Base-by-base conservation (phyloP, 2,888 invertebrate species). In the Drosophila glabriapex region DNA sequence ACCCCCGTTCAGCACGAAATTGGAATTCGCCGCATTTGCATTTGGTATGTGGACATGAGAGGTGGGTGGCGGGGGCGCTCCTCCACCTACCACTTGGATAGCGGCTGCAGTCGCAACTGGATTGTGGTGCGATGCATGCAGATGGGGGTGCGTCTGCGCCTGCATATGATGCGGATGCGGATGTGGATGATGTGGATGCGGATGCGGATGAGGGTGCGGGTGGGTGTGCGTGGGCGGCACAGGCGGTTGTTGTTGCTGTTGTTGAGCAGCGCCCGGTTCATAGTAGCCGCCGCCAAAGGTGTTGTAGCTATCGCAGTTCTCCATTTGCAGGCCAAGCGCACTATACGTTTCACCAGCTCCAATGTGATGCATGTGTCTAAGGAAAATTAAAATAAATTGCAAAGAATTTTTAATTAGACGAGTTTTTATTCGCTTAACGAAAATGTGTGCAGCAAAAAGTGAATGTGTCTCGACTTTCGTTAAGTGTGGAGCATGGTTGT, bases 151-250 rank as follows among this genome's bases (percentile, higher is more conserved):
- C 82, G 94, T 93, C 77, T 94, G 95, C 80, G 85, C 94, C 49
- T 94, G 94, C 73, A 94, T 94, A 53, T 84, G 78, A 22, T 78
- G 54, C 16, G 46, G 25, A 95, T 94, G 95, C 94, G 65, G 95
- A 94, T 35, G 95, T 94, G 69, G n/a, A 12, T 19, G 50, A 56
- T 88, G 85, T 9, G 87, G 86, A 49, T 94, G 92, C 83, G 94
- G 78, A 22, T 37, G 95, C 16, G 56, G 56, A 94, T 70, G 95
- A 95, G 93, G 73, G 94, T 94, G 16, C 94, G 93, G 72, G 94
- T 94, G 12, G 94, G 95, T 95, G 78, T 95, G 95, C 67, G 92
- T 95, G 95, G 81, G 93, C 92, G 86, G 85, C 14, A 74, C 72
- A 74, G 83, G 87, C 78, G 91, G 94, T 19, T 79, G 78, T 22